A percentile compares a stretch with the other conserved stretches of the same genome.
These are phyloP conservation scores for Chionoecetes opilio DNA, from an alignment of 1,140 invertebrate genomes.

Conservation along the genomic window DNA sequence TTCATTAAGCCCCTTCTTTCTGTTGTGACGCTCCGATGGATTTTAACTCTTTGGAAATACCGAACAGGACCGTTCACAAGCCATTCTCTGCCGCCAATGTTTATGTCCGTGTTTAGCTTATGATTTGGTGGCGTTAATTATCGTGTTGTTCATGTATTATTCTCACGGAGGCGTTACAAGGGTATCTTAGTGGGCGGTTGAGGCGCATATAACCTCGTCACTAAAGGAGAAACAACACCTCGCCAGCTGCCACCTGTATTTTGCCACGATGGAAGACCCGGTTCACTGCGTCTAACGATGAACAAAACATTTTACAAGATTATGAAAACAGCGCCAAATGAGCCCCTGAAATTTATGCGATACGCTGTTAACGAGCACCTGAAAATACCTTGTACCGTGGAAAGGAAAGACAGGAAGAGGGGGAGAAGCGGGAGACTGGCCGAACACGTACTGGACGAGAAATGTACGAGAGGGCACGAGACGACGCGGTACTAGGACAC, in stretches of 20 bases:
- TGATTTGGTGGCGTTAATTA: neutral
- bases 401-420: conserved; percentile 18
- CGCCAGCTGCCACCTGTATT: neutral
- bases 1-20: neutral
- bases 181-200: neutral
- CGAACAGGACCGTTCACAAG: no score
- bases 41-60: no score
- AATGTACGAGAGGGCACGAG: no score
- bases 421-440: conserved; percentile 1
- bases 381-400: neutral
- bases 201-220: neutral
- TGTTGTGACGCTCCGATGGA: no score
- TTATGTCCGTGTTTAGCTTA: neutral
- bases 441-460: no score
- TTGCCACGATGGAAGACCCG: neutral
- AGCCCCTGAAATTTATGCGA: neutral
- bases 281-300: neutral
- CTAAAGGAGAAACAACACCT: neutral
- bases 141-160: neutral
- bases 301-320: conserved; percentile 11
- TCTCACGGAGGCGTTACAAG: neutral
- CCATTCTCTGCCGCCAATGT: neutral
- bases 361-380: neutral
- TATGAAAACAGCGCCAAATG: neutral
- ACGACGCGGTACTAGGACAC: no score